phyloP scores from a whole-genome alignment of 1,140 invertebrate genomes.

The Helicoverpa armigera region DNA sequence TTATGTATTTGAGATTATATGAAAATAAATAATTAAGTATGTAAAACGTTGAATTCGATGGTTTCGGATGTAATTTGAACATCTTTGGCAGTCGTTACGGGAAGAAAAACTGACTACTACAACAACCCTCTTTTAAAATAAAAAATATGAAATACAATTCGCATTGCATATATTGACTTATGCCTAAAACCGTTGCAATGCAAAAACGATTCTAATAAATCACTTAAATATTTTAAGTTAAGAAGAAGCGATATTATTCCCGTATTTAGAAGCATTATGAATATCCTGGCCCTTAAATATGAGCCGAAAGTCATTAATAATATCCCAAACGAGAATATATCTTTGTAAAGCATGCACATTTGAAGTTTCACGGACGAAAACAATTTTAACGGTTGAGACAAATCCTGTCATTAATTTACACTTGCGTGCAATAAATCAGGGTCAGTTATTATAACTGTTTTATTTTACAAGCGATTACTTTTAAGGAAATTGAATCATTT shows the following conservation, averaged over 20 bases:
- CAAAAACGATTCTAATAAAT: background rate
- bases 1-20: background rate
- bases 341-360: background rate
- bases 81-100: no score
- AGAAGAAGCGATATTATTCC: no score
- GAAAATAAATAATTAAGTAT: no score
- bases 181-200: background rate
- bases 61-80: no score
- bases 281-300: background rate
- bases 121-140: no score
- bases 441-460: no score
- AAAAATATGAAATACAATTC: no score
- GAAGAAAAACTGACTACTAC: no score
- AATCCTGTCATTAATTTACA: conserved; percentile 6
- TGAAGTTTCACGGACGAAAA: conserved; percentile 15
- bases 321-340: background rate
- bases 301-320: conserved; percentile 8
- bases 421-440: no score
- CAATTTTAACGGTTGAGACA: background rate
- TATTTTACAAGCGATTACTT: no score
- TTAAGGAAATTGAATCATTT: no score
- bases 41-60: no score
- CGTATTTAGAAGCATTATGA: background rate
- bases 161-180: background rate
- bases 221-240: background rate